Base-by-base conservation (phyloP, 2,888 invertebrate genomes). In the Ptychoptera contaminata region DNA sequence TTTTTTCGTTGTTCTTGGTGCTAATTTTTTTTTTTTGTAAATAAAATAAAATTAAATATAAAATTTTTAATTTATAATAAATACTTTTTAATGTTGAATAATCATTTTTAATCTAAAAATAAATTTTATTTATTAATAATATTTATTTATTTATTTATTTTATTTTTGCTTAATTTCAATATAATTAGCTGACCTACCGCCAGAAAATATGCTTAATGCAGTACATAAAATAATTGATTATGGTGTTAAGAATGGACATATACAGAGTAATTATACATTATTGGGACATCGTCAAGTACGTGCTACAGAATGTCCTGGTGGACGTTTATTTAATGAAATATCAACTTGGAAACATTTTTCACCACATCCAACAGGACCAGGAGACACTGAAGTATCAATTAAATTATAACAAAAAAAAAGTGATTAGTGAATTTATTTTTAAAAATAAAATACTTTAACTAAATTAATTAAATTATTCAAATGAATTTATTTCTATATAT, bases 231-330 rank as follows among this genome's bases (percentile, higher is more conserved):
- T 82, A 30, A 81, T 82, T 47, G 62, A 65, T 1, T 72, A 70
- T 32, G 82, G 81, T 1, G 68, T 81, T 0, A 57, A 67, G 8
- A 61, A 68, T n/a, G 78, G 78, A 1, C 72, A 68, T 56, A 73
- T 83, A 16, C 59, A 64, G 15, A 56, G 67, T 1, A 63, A 73
- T 49, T 81, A 78, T 56, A 71, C 70, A 45, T 61, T 83, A 32
- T 63, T 79, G 12, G 82, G 79, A 0, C 82, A 82, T 59, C 61
- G 71, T 36, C 74, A 76, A 55, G 74, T 72, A 8, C 60, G 71
- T 37, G 65, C 65, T 12, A 82, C 82, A 0, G 77, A 76, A 51
- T 82, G 82, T 50, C 83, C 83, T 0, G 83, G 82, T 0, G 67
- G 65, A 2, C 65, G 70, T 0, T 64, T 82, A 1, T 70, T 71